A percentile compares a stretch with the other conserved stretches of the same genome.
phyloP scores from a whole-genome alignment of 2,797 vertebrate genomes.

The Squalus acanthias region DNA sequence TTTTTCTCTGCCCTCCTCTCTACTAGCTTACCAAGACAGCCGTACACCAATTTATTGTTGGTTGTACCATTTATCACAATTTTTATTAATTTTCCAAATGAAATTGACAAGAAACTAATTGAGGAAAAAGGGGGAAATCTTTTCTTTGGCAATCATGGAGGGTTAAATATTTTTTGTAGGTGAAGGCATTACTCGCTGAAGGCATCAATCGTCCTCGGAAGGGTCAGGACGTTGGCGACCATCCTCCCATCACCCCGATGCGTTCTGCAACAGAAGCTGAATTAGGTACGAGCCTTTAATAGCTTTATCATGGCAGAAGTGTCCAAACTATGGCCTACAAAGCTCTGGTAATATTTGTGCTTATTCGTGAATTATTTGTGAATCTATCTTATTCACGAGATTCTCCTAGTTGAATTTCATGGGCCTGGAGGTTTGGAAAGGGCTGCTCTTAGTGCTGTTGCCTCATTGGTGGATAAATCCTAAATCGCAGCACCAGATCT shows the following conservation, averaged over 20 bases:
- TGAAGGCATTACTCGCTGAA: conserved; percentile 72
- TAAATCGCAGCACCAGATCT: neutral
- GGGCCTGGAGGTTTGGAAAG: neutral
- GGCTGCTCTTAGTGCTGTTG: neutral
- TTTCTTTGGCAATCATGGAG: neutral
- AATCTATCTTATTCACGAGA: neutral
- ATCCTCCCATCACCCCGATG: conserved; percentile 96
- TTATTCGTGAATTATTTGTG: neutral
- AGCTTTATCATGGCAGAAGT: neutral
- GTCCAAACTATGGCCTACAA: neutral
- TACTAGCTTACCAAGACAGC: neutral
- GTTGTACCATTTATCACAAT: neutral
- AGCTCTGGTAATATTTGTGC: neutral
- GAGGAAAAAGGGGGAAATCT: neutral
- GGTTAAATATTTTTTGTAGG: conserved; percentile 55
- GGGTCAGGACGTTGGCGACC: conserved; percentile 85
- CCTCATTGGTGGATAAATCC: neutral
- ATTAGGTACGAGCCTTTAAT: conserved; percentile 64
- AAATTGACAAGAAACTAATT: neutral
- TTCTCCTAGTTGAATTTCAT: neutral
- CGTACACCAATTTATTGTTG: neutral
- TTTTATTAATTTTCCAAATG: neutral
- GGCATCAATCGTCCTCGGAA: conserved; percentile 90
- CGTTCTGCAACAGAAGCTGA: conserved; percentile 81
- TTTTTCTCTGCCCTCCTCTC: neutral